phyloP scores from a whole-genome alignment of 1,140 invertebrate genomes.

The Chironomus striatipennis region DNA sequence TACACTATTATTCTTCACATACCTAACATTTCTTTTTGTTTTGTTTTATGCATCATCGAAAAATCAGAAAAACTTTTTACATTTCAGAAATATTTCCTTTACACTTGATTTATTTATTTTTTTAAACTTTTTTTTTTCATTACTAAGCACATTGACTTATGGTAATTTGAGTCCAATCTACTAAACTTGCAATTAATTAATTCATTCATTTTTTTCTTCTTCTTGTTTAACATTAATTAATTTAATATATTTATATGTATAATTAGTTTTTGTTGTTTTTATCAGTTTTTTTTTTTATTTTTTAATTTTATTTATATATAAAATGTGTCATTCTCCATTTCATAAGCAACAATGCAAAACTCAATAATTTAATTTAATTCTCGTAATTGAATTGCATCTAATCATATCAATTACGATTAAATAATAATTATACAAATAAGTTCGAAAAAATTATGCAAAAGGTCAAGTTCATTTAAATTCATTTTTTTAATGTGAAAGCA shows the following conservation, averaged over 20 bases:
- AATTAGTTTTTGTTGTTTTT: neutral
- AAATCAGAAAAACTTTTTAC: neutral
- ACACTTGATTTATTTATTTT: neutral
- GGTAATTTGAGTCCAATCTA: neutral
- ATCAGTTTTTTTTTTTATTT: neutral
- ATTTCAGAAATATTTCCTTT: neutral
- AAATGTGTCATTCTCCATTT: neutral
- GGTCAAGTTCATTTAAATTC: too few species aligned
- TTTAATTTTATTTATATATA: too few species aligned
- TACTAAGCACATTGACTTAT: constrained; percentile 8
- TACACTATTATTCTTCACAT: neutral
- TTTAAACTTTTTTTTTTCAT: neutral
- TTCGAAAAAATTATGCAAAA: too few species aligned
- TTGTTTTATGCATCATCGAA: too few species aligned
- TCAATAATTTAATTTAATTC: too few species aligned
- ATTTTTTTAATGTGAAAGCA: too few species aligned
- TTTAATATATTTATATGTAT: neutral
- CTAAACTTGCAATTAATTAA: constrained; percentile 4
- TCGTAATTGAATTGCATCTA: too few species aligned
- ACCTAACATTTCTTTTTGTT: neutral
- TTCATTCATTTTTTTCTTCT: neutral
- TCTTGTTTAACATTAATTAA: constrained; percentile 1
- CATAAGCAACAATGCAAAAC: neutral
- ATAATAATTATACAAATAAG: too few species aligned
- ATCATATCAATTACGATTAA: too few species aligned